Evolutionary conservation across 2,113 vertebrate species (phyloP).

Genomic region (Cygnus atratus): DNA sequence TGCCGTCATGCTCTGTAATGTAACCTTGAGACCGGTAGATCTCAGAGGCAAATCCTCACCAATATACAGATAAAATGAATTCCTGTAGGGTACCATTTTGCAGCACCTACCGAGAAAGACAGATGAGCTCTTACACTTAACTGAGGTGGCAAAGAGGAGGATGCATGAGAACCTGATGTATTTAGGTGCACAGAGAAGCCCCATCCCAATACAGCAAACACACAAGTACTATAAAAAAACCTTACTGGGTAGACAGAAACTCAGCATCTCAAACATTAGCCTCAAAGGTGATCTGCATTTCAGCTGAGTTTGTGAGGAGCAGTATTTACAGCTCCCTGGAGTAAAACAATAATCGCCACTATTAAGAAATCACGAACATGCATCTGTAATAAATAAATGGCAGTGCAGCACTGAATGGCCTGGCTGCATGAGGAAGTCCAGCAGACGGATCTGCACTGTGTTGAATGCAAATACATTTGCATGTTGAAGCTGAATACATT

Average conservation of each 20-base stretch:
- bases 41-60: not conserved
- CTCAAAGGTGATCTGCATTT: not conserved
- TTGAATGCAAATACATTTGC: not conserved
- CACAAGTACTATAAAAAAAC: not conserved
- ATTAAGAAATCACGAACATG: not conserved
- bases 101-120: not conserved
- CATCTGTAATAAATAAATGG: not conserved
- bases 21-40: not conserved
- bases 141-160: not conserved
- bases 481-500: not conserved
- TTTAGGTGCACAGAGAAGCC: not conserved
- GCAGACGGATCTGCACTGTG: not conserved
- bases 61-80: not conserved
- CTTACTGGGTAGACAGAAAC: not conserved
- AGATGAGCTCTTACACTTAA: not conserved
- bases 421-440: not conserved
- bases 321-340: not conserved
- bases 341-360: not conserved
- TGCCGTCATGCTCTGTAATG: not conserved
- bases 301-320: not conserved
- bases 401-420: not conserved
- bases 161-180: not conserved
- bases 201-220: not conserved
- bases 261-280: slow-evolving; percentile 15
- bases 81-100: too few relatives aligned